A percentile compares a stretch with the other conserved stretches of the same genome.
These are phyloP conservation scores for Drosophila watanabei DNA, from an alignment of 1,140 invertebrate genomes.

Conservation along the genomic window DNA sequence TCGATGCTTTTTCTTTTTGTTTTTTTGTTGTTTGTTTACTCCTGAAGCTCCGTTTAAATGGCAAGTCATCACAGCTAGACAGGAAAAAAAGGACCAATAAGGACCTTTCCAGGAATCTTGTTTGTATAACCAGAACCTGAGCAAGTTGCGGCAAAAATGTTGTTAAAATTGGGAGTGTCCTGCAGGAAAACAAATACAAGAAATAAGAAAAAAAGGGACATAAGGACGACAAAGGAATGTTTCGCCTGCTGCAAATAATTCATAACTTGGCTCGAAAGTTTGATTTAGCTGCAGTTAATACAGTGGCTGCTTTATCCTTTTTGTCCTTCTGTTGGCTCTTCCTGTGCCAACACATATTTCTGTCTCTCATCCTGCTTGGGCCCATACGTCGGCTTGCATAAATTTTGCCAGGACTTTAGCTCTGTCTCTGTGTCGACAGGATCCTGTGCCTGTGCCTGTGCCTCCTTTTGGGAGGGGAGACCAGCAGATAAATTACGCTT, in stretches of 20 bases:
- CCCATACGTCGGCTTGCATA: slow-evolving; percentile 75
- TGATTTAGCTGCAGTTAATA: slow-evolving; percentile 84
- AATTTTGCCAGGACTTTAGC: slow-evolving; percentile 43
- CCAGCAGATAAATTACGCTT: slow-evolving; percentile 77
- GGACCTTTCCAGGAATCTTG: slow-evolving; percentile 35
- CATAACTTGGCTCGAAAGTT: slow-evolving; percentile 80
- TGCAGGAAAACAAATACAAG: slow-evolving; percentile 4
- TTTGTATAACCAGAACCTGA: slow-evolving; percentile 31
- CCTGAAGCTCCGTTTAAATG: no score
- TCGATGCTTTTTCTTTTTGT: slow-evolving; percentile 2
- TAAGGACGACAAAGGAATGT: slow-evolving; percentile 65
- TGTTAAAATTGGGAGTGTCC: slow-evolving; percentile 63
- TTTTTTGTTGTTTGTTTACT: slow-evolving; percentile 31
- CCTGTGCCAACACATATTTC: slow-evolving; percentile 37
- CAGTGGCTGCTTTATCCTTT: slow-evolving; percentile 37
- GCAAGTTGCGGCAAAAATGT: slow-evolving; percentile 40
- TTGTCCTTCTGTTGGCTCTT: slow-evolving; percentile 1
- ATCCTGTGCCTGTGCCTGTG: slow-evolving; percentile 5
- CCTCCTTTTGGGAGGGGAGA: slow-evolving; percentile 14
- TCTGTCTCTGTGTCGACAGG: slow-evolving; percentile 52
- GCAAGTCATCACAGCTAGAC: slow-evolving; percentile 72
- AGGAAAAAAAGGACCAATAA: slow-evolving; percentile 35
- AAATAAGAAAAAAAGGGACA: slow-evolving; percentile 29
- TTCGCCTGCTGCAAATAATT: slow-evolving; percentile 81
- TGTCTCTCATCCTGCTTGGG: slow-evolving; percentile 44